phyloP scores from a whole-genome alignment of 2,888 invertebrate species.

The Phortica magna region DNA sequence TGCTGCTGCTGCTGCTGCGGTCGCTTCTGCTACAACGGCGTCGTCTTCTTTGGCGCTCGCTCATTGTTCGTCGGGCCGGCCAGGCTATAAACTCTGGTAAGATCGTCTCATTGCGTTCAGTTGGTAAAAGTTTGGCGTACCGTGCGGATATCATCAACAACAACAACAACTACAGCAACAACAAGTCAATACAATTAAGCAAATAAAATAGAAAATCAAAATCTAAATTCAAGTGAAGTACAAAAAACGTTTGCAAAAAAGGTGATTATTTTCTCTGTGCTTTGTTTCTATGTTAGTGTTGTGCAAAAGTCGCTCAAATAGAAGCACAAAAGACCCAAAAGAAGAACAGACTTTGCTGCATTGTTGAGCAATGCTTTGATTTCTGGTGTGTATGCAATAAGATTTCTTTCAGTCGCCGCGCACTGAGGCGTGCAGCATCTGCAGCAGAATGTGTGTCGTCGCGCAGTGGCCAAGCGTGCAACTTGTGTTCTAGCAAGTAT shows the following conservation, averaged over 20 bases:
- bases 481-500: too few relatives aligned
- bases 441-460: neutral
- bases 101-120: conserved; percentile 76
- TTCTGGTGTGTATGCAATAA: too few relatives aligned
- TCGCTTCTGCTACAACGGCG: neutral
- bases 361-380: neutral
- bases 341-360: neutral
- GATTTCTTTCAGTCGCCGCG: too few relatives aligned
- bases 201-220: conserved; percentile 7
- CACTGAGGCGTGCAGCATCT: neutral
- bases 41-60: neutral
- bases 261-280: too few relatives aligned
- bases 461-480: neutral
- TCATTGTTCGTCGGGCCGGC: conserved; percentile 54
- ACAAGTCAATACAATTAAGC: conserved; percentile 14
- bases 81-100: conserved; percentile 78
- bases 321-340: too few relatives aligned
- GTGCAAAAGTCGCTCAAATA: neutral
- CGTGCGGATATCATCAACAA: conserved; percentile 65
- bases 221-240: neutral
- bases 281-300: neutral
- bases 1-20: too few relatives aligned
- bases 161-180: neutral
- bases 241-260: neutral
- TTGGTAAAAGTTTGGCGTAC: conserved; percentile 77